Evolutionary conservation across 2,888 invertebrate species (phyloP), one percentile per base, ranked within the genome.

Genomic region (Scelioninae gen. 1): DNA sequence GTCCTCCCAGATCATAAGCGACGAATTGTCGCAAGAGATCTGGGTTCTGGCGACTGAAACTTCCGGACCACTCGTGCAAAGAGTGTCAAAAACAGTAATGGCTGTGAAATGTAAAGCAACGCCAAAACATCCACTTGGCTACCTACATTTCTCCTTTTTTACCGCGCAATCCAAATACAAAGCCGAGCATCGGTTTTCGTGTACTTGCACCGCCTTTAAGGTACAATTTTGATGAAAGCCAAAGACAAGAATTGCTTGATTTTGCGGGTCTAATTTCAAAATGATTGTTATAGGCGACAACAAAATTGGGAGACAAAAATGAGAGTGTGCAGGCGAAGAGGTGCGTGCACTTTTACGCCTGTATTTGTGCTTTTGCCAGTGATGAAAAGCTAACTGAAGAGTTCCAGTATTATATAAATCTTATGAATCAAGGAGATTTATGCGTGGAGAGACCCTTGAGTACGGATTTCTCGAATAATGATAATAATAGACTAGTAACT

Each of bases 301-400:
- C 88, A 68, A 72, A 83, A 53, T 69, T 81, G 29, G 89, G 87
- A 10, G 89, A 90, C 34, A 90, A 89, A 82, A 82, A 79, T 16
- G 90, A 91, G 31, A 10, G 75, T 7, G 62, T 79, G 11, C 87
- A 86, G 15, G 65, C 84, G 0, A 92, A 91, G 83, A 93, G 93
- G 85, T 96, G 96, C 91, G 93, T 95, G 49, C 96, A 96, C 91
- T 95, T 95, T 91, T 95, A 95, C 91, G 94, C 95, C 8, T 95
- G 95, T 88, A 93, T 96, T 55, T 95, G 95, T 92, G 95, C 95
- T 49, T 95, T 96, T 91, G 94, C 95, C 31, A 95, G 95, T 89
- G 94, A 95, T 90, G 92, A 93, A 10, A 94, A 94, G 88, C 93
- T 95, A 75, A 89, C 93, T 6, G 93, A 94, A 85, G 95, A 96